These are phyloP conservation scores for Stomatorhinus walkeri DNA, from an alignment of 2,797 vertebrate species.

Conservation along the genomic window DNA sequence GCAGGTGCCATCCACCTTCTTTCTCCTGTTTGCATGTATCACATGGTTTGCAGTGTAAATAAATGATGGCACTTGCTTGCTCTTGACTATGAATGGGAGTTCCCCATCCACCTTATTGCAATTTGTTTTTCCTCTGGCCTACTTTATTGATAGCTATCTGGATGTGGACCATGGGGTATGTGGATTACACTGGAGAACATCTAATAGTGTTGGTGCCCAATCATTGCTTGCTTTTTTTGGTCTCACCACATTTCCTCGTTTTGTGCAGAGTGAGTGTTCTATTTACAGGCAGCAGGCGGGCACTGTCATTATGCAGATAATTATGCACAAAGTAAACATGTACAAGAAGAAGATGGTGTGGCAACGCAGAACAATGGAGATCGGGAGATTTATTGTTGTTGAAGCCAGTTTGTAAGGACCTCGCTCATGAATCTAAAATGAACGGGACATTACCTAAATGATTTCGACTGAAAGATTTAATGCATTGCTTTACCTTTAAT, in stretches of 20 bases:
- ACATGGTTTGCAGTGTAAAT: neutral
- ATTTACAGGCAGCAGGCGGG: neutral
- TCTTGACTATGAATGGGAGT: neutral
- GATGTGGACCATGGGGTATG: neutral
- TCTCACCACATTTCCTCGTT: neutral
- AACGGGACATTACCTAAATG: constrained; percentile 81
- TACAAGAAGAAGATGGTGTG: constrained; percentile 60
- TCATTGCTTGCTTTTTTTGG: neutral
- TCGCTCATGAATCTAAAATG: constrained; percentile 75
- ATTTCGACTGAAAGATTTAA: constrained; percentile 74
- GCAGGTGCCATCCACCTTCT: neutral
- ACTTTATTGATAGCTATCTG: neutral
- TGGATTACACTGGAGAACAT: neutral
- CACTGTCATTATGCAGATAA: constrained; percentile 62
- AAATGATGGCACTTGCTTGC: neutral
- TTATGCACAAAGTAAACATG: constrained; percentile 70
- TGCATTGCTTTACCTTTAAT: constrained; percentile 66
- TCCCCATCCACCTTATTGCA: neutral
- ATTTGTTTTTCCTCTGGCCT: neutral
- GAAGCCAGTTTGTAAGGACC: constrained; percentile 60
- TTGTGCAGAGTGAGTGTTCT: neutral
- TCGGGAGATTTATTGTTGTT: constrained; percentile 65
- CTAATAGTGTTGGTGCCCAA: neutral
- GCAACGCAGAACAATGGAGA: constrained; percentile 66
- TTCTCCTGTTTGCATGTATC: neutral